Conservation (phyloP, 2,888 invertebrate species). For the Sussaba pulchella region DNA sequence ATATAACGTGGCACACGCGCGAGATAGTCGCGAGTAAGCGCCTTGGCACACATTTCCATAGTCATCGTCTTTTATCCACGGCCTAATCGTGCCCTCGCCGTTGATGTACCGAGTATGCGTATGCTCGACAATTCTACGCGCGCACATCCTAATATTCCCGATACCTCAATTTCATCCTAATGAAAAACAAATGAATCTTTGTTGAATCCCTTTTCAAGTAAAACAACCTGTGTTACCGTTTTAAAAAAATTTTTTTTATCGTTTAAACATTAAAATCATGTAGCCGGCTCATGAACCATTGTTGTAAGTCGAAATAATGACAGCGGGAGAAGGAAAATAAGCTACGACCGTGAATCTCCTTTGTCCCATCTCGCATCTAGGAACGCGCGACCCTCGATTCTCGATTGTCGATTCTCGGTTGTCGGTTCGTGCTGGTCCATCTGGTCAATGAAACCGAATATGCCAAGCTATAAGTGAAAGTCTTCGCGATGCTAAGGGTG, state of each 20-base stretch:
- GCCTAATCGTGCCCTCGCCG: conserved; percentile 48
- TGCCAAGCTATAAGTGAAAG: conserved; percentile 44
- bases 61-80: conserved; percentile 53
- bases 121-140: not conserved
- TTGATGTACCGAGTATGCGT: conserved; percentile 35
- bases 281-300: not conserved
- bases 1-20: not conserved
- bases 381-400: too few relatives aligned
- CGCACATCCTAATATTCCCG: conserved; percentile 4
- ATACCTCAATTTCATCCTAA: too few relatives aligned
- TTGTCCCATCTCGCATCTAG: conserved; percentile 59
- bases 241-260: too few relatives aligned
- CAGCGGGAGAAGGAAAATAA: not conserved
- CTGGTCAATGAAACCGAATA: conserved; percentile 44
- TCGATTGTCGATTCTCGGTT: too few relatives aligned
- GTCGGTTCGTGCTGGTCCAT: conserved; percentile 20
- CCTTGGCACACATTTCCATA: conserved; percentile 67
- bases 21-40: conserved; percentile 43
- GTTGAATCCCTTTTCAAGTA: conserved; percentile 55
- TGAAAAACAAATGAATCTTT: not conserved
- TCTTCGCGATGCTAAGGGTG: not conserved
- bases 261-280: too few relatives aligned
- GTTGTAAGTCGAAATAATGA: not conserved
- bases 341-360: conserved; percentile 61
- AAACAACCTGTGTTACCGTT: conserved; percentile 41